Base-by-base conservation (phyloP, 2,113 vertebrate genomes). In the Corythoichthys intestinalis region DNA sequence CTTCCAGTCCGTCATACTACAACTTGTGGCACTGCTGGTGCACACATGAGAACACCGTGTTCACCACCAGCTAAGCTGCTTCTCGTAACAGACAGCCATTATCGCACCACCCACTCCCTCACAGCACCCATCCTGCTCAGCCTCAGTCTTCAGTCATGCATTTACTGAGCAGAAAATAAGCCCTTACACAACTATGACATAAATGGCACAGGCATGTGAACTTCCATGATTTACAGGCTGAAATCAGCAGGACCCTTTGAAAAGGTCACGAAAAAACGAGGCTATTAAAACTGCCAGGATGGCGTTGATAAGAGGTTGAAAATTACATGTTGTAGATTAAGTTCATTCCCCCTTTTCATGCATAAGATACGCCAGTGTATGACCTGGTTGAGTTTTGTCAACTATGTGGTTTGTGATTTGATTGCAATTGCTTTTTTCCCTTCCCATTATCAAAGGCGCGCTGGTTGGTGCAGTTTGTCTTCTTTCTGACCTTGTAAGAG, bases 91-190 rank as follows among this genome's bases (percentile, higher is more conserved):
- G 68, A 77, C 82, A 73, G 72, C 74, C 62, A 70, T 71, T 69
- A 83, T 78, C 78, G 69, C 76, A 76, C 79, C 78, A 73, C 74
- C 71, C 65, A 75, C 76, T 72, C 80, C 66, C 73, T 75, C 77
- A 72, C 77, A 85, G 73, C 67, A 73, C 63, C 57, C 62, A 34
- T 54, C 5, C 59, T 75, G 75, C 80, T 82, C 80, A 70, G 74
- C 56, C 72, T 52, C 71, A 63, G 73, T 76, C 71, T 63, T 69
- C 67, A 56, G 58, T 78, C 76, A 47, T 65, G 75, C 66, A 72
- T 39, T 66, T 39, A 69, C 62, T 15, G 64, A 57, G 69, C 57
- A 50, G 57, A 67, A 63, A 80, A 72, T 54, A 63, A 78, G 63
- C n/a, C 13, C 50, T 50, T 46, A 65, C 44, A 46, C 48, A 64